Evolutionary conservation across 1,140 invertebrate genomes (phyloP).

Genomic region (Neelides sp.): DNA sequence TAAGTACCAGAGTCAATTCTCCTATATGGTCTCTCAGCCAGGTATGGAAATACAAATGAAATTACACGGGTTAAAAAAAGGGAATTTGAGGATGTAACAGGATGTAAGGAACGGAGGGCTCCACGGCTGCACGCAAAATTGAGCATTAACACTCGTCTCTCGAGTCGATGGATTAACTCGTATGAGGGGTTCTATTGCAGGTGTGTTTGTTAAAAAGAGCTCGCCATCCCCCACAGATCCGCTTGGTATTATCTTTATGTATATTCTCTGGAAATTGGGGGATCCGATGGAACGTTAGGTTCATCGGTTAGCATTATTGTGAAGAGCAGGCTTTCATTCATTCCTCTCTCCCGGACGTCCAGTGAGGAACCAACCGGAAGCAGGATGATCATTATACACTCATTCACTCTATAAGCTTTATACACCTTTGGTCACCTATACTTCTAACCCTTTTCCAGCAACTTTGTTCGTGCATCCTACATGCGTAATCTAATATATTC

Average conservation of each 20-base stretch:
- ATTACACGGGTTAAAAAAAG: conserved; percentile 1
- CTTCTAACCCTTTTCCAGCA: too few relatives aligned
- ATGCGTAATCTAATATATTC: too few relatives aligned
- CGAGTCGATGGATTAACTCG: neutral
- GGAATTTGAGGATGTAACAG: conserved; percentile 7
- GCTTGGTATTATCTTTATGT: neutral
- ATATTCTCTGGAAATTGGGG: neutral
- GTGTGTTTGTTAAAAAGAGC: neutral
- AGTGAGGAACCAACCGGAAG: conserved; percentile 16
- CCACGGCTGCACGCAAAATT: conserved; percentile 16
- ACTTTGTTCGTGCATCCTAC: too few relatives aligned
- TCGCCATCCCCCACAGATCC: neutral
- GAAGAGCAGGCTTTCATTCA: too few relatives aligned
- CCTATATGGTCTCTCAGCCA: neutral
- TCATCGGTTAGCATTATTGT: too few relatives aligned
- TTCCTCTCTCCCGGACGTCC: too few relatives aligned
- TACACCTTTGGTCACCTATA: too few relatives aligned
- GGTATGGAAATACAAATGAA: conserved; percentile 6
- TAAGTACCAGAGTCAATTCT: neutral
- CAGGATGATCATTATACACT: conserved; percentile 20
- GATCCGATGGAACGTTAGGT: too few relatives aligned
- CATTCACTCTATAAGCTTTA: too few relatives aligned
- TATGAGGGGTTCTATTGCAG: neutral
- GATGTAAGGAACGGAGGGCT: too few relatives aligned
- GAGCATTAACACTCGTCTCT: neutral